A percentile compares a stretch with the other conserved stretches of the same genome.
phyloP scores from a whole-genome alignment of 1,140 invertebrate species.

The Orchestia grillus region DNA sequence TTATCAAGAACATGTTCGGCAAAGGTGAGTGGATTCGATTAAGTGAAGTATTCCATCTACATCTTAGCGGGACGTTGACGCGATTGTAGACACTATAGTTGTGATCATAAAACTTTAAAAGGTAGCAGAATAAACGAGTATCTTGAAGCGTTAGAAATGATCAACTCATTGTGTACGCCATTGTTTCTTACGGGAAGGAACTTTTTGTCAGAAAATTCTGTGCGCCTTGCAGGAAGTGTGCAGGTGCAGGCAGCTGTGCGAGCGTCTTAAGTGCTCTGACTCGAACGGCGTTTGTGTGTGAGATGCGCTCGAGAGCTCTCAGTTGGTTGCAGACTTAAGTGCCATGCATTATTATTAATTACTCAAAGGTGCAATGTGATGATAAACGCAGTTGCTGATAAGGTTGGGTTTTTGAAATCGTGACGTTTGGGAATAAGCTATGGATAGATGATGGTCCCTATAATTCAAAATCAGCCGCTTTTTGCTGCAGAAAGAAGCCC shows the following conservation, averaged over 20 bases:
- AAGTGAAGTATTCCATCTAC: no score
- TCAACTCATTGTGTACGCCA: no score
- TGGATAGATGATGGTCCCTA: neutral
- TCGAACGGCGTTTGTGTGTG: neutral
- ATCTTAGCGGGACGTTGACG: no score
- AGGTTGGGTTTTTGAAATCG: neutral
- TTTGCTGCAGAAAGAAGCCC: neutral
- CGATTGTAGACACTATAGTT: no score
- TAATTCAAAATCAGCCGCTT: neutral
- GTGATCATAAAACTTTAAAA: no score
- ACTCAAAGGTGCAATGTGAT: neutral
- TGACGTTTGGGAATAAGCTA: neutral
- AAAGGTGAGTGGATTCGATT: no score
- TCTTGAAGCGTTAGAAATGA: no score
- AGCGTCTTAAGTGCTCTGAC: neutral
- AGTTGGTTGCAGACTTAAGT: neutral
- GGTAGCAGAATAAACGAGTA: no score
- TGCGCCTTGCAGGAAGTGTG: neutral
- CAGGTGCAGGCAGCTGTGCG: neutral
- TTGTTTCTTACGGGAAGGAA: no score
- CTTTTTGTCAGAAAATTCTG: no score
- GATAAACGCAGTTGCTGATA: neutral
- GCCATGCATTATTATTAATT: neutral
- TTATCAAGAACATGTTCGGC: no score
- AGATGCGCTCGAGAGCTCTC: neutral